Conservation (phyloP, 2,797 vertebrate genomes). For the Malurus splendens region DNA sequence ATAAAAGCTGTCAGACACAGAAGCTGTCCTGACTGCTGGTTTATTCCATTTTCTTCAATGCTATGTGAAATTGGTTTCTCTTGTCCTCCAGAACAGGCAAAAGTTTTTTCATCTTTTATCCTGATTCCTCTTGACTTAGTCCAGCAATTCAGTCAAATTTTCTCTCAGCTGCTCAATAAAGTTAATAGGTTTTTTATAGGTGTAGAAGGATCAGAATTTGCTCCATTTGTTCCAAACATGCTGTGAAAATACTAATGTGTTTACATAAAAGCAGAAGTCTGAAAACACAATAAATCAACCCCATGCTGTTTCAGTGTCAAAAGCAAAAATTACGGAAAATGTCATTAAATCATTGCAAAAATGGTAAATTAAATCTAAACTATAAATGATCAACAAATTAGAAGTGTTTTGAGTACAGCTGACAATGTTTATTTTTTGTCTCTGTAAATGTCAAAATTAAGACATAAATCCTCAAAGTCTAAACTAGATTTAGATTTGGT, state of each 20-base stretch:
- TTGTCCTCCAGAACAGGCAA: background rate
- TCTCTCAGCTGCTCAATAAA: background rate
- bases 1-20: conserved; percentile 13
- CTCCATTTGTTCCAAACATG: background rate
- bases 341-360: conserved; percentile 23
- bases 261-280: conserved; percentile 41
- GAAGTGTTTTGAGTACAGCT: background rate
- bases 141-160: background rate
- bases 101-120: background rate
- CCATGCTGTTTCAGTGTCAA: conserved; percentile 41
- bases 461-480: background rate
- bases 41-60: conserved; percentile 1
- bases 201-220: conserved; percentile 10
- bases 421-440: background rate
- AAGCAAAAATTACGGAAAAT: conserved; percentile 34
- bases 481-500: background rate
- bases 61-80: background rate
- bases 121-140: background rate
- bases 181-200: background rate
- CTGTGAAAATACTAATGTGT: conserved; percentile 53
- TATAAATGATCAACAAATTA: conserved; percentile 24
- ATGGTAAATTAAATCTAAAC: conserved; percentile 14
- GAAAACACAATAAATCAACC: conserved; percentile 44
- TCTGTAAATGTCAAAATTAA: background rate
- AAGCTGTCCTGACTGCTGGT: background rate